Evolutionary conservation across 2,797 vertebrate species (phyloP), one percentile per base, ranked within the genome.

Genomic region (Microctenopoma lineatum): DNA sequence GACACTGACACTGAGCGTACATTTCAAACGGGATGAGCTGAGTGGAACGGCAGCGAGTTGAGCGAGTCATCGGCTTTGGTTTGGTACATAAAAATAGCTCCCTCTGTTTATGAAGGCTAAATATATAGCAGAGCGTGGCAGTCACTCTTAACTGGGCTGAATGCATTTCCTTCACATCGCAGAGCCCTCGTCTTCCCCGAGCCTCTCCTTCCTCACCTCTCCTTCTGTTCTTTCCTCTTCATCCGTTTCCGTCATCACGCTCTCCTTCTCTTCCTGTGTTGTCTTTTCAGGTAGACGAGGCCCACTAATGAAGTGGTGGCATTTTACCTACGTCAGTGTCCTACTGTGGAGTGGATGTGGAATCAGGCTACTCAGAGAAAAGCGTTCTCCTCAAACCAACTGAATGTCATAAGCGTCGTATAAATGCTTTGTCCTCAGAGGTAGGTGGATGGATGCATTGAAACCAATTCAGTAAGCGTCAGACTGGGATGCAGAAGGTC

Each of bases 231-330:
- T 39, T 66, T 58, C 36, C 27, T 64, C 52, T 56, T 10, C 13
- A 2, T 15, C 66, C 47, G 26, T 66, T 34, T 59, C 14, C 39
- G 61, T 44, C n/a, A 21, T 72, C 69, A 65, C 42, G 10, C 32
- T 65, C 39, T 65, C 48, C 48, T 59, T 29, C 38, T 64, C 66
- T 52, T 21, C 44, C 56, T 72, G 46, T 12, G 47, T 72, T 53
- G 70, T 86, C 64, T 80, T 77, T 69, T 58, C 70, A 81, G 79
- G 82, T 85, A 77, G 80, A 87, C 58, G 29, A 72, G 74, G 70
- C 65, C 70, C 77, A 29, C 86, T 89, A 81, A 90, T 91, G 83
- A 84, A 87, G 77, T 59, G 21, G 65, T 80, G 67, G 69, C 73
- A 73, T 83, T 90, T 76, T 47, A 76, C 75, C 76, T 21, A 51